Conservation (phyloP, 2,113 vertebrate species). For the Notarius quadriscutis region DNA sequence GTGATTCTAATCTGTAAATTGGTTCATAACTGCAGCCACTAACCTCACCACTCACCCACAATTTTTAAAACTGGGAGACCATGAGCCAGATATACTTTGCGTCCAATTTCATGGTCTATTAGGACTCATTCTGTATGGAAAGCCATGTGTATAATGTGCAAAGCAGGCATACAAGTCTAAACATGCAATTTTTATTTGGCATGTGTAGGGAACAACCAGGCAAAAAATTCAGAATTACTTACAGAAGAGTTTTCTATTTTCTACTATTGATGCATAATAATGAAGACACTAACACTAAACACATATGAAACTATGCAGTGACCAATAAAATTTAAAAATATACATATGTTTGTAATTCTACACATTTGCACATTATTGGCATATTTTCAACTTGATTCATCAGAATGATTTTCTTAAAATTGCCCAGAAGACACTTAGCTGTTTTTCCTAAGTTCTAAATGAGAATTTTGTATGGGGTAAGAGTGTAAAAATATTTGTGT, state of each 20-base stretch:
- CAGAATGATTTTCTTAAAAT: background rate
- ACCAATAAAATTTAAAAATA: background rate
- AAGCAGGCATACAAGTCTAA: background rate
- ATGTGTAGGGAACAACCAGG: background rate
- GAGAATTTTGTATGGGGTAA: background rate
- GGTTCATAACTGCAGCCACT: background rate
- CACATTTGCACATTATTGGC: background rate
- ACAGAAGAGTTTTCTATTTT: background rate
- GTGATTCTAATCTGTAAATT: background rate
- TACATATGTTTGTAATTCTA: background rate
- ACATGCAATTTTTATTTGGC: slow-evolving; percentile 9
- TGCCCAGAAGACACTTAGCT: background rate
- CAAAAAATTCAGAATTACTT: background rate
- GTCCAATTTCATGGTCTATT: slow-evolving; percentile 20
- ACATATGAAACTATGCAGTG: background rate
- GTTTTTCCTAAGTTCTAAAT: background rate
- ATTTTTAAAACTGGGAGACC: background rate
- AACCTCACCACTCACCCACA: background rate
- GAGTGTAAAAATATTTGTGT: background rate
- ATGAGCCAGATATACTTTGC: background rate
- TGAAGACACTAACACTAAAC: background rate
- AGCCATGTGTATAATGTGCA: background rate
- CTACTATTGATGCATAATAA: background rate
- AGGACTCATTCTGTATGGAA: background rate
- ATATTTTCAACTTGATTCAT: background rate